Conservation (phyloP, 2,797 vertebrate species). For the Takifugu rubripes region DNA sequence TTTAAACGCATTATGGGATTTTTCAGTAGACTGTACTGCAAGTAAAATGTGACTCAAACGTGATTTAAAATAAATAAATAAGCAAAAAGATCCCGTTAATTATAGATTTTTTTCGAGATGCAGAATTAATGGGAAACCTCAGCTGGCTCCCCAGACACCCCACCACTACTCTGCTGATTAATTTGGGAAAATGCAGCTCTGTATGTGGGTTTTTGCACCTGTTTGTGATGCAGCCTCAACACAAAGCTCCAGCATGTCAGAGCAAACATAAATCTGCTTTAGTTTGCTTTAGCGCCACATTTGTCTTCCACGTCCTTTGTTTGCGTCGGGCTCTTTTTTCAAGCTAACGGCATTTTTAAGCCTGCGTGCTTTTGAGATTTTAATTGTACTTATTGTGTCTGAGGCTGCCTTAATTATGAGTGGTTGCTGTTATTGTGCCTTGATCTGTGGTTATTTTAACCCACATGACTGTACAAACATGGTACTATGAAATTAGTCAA, state of each 20-base stretch:
- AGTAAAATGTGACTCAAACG: slow-evolving; percentile 10
- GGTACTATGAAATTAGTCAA: no score
- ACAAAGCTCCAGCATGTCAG: slow-evolving; percentile 22
- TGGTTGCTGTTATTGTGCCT: no score
- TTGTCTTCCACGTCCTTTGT: background rate
- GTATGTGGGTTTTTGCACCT: slow-evolving; percentile 13
- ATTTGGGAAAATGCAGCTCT: slow-evolving; percentile 38
- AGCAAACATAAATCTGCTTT: slow-evolving; percentile 12
- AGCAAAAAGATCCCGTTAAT: slow-evolving; percentile 40
- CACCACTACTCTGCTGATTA: slow-evolving; percentile 29
- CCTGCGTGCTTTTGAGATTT: no score
- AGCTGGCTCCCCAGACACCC: slow-evolving; percentile 33
- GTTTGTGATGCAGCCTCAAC: slow-evolving; percentile 30
- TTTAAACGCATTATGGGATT: slow-evolving; percentile 10
- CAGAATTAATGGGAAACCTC: slow-evolving; percentile 44
- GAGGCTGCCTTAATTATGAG: no score
- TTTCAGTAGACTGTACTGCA: slow-evolving; percentile 6
- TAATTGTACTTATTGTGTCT: no score
- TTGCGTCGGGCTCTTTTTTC: no score
- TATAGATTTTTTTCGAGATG: slow-evolving; percentile 44
- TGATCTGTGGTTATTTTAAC: no score
- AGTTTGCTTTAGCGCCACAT: slow-evolving; percentile 9
- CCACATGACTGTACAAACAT: no score
- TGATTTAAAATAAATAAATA: slow-evolving; percentile 15
- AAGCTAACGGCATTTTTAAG: no score